These are phyloP conservation scores for Tinamus guttatus DNA, from an alignment of 2,113 vertebrate species.

Conservation along the genomic window DNA sequence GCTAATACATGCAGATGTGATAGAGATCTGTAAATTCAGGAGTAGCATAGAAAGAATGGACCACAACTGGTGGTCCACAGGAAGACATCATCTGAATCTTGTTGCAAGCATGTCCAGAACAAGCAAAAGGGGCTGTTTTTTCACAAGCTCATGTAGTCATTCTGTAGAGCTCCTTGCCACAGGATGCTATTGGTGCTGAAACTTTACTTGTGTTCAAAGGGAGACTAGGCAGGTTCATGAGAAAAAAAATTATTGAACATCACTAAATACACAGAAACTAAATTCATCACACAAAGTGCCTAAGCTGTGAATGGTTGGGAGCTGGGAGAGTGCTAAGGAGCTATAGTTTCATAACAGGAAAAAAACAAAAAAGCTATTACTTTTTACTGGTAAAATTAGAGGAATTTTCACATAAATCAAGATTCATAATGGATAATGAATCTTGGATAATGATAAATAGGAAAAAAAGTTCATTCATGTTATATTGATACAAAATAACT, in stretches of 20 bases:
- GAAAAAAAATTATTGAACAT: neutral
- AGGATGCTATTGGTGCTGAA: neutral
- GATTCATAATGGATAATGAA: neutral
- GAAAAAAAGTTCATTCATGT: neutral
- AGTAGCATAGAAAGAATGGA: neutral
- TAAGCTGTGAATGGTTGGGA: neutral
- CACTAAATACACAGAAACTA: neutral
- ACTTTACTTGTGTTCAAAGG: neutral
- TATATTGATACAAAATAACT: neutral
- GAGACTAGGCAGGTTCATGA: neutral
- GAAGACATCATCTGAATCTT: neutral
- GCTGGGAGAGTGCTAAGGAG: neutral
- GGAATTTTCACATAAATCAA: neutral
- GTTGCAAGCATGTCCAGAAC: neutral
- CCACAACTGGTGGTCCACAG: neutral
- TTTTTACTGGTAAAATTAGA: neutral
- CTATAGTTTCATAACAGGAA: neutral
- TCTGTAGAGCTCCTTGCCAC: fast-evolving
- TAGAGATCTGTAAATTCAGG: neutral
- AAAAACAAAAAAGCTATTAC: neutral
- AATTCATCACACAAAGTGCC: neutral
- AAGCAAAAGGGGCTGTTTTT: neutral
- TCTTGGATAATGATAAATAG: neutral
- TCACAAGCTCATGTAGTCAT: neutral
- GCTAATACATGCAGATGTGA: neutral